Base-by-base conservation (phyloP, 2,797 vertebrate species). In the Microctenopoma lineatum region DNA sequence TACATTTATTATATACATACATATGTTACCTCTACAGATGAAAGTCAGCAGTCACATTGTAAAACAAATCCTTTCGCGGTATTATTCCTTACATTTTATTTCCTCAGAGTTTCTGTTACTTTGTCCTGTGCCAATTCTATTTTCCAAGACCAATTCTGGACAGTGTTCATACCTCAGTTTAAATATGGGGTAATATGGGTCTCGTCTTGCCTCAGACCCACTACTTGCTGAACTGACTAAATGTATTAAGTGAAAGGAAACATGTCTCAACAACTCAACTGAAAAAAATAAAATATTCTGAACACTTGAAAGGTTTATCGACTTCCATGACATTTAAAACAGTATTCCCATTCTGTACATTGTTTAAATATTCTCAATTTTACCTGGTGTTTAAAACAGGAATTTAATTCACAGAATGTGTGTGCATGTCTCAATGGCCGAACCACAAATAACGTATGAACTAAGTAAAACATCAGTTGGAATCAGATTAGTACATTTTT, bases 1-100 rank as follows among this genome's bases (percentile, higher is more conserved):
- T 59, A 64, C 52, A 34, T 53, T 65, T 21, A 58, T 36, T 80
- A 39, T 79, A 74, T 58, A 64, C 44, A 54, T 54, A 46, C 27
- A 55, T 55, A 66, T 5, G 48, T 70, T 50, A 42, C 73, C 70
- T 47, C 53, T 72, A 53, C 60, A 56, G 29, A 63, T 54, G 55
- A 34, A 50, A 45, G 38, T 55, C 66, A 34, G 52, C 27, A 42
- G 59, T 51, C 51, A 46, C 18, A 16, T 50, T 61, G 62, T 63
- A 63, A 75, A 73, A 79, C 48, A 55, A 39, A 55, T 45, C 32
- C n/a, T 57, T 12, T 36, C n/a, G 1, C 1, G 52, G 39, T 41
- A 56, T 14, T 70, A 39, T 39, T 39, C 8, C 38, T 16, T 60
- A 47, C 4, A 44, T 51, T 36, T 2, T 5, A 18, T 21, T 73